A percentile compares a stretch with the other conserved stretches of the same genome.
These are phyloP conservation scores for Cylas formicarius DNA, from an alignment of 1,140 invertebrate genomes.

Conservation along the genomic window DNA sequence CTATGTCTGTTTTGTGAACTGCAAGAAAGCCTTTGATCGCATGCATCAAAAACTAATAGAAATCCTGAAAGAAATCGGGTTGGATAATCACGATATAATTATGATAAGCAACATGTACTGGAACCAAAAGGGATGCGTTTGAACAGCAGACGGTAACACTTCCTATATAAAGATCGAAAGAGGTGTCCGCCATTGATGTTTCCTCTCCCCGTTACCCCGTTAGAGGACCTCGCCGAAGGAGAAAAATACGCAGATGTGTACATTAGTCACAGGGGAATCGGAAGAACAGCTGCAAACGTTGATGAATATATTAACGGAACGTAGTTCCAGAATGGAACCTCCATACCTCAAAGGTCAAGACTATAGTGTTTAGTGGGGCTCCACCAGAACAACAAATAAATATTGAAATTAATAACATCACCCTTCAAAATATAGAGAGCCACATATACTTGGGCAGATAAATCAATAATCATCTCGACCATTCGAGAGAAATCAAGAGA, in stretches of 20 bases:
- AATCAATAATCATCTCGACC: conserved; percentile 1
- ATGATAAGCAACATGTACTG: too few relatives aligned
- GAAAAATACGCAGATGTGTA: too few relatives aligned
- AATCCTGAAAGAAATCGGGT: too few relatives aligned
- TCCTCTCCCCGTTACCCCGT: conserved; percentile 2
- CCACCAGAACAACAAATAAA: conserved; percentile 11
- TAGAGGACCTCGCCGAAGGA: conserved; percentile 7
- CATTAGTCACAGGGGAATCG: conserved; percentile 5
- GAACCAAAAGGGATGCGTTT: too few relatives aligned
- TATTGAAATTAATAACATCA: conserved; percentile 7
- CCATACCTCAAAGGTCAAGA: conserved; percentile 6
- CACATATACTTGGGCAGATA: conserved; percentile 2
- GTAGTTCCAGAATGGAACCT: conserved; percentile 6
- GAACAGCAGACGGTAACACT: too few relatives aligned
- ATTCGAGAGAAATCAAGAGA: conserved; percentile 2
- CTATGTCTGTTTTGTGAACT: too few relatives aligned
- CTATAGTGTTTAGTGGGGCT: conserved; percentile 5
- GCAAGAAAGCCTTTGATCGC: neutral
- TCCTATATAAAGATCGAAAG: neutral
- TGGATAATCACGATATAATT: too few relatives aligned
- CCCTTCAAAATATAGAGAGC: conserved; percentile 9
- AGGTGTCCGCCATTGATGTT: neutral
- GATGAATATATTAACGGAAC: conserved; percentile 7
- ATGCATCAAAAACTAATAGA: neutral
- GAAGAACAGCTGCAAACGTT: conserved; percentile 9